phyloP scores from a whole-genome alignment of 2,113 vertebrate genomes.

The Onychorhynchus coronatus region DNA sequence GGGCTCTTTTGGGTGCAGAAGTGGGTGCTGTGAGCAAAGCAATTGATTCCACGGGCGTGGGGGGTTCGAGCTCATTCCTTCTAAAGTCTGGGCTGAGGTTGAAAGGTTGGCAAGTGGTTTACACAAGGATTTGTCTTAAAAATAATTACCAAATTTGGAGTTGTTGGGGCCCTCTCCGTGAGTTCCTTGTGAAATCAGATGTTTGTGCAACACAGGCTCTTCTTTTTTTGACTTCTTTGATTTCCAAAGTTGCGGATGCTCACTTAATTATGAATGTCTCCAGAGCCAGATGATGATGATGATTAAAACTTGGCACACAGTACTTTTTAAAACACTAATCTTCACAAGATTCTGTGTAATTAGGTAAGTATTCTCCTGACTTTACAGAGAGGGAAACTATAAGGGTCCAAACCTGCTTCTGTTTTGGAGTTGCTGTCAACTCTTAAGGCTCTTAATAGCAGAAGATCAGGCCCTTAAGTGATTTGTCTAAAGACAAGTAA shows the following conservation, averaged over 20 bases:
- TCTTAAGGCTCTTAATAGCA: slow-evolving; percentile 12
- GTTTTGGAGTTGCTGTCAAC: neutral
- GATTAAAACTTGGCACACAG: slow-evolving; percentile 31
- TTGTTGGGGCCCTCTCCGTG: neutral
- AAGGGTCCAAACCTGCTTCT: slow-evolving; percentile 25
- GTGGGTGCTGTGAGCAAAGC: neutral
- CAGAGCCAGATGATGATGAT: slow-evolving; percentile 30
- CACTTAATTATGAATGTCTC: slow-evolving; percentile 25
- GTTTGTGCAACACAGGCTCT: neutral
- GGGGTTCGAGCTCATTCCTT: neutral
- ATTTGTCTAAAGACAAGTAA: slow-evolving; percentile 27
- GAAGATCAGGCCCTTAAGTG: slow-evolving; percentile 24
- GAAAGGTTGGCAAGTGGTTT: neutral
- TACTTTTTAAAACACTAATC: slow-evolving; percentile 46
- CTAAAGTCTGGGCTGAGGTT: neutral
- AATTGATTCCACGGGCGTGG: fast-evolving
- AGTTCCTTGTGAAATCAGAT: neutral
- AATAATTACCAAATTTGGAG: neutral
- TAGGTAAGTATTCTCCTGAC: slow-evolving; percentile 37
- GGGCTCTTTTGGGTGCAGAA: neutral
- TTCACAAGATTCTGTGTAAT: slow-evolving; percentile 49
- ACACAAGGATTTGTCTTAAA: neutral
- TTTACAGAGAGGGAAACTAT: neutral
- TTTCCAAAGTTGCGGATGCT: slow-evolving; percentile 18
- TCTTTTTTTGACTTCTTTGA: neutral